These are phyloP conservation scores for Scolanthus callimorphus DNA, from an alignment of 92 coral and sea anemone genomes.

Conservation along the genomic window DNA sequence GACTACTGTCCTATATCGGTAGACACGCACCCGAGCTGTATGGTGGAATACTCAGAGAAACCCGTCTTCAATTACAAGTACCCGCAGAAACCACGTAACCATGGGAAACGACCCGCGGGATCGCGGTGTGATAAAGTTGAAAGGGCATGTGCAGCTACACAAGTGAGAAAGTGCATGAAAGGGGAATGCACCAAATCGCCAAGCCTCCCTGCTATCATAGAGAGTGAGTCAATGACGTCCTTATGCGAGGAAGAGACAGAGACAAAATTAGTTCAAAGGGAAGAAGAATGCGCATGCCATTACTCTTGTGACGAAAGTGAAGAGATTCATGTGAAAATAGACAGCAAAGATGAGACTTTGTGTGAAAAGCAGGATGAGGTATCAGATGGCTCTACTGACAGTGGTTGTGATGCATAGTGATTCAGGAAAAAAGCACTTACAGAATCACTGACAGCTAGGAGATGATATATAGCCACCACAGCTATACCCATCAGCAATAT, in stretches of 20 bases:
- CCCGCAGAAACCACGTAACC: background rate
- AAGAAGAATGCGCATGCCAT: too few relatives aligned
- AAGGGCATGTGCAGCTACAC: background rate
- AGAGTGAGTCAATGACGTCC: slow-evolving; percentile 14
- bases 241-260: slow-evolving; percentile 17
- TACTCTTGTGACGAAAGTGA: too few relatives aligned
- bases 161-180: slow-evolving; percentile 7
- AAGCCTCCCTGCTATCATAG: slow-evolving; percentile 18
- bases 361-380: too few relatives aligned
- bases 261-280: background rate
- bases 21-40: background rate
- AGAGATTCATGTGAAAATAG: too few relatives aligned
- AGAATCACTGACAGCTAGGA: too few relatives aligned
- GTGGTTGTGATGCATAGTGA: too few relatives aligned
- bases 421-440: too few relatives aligned
- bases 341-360: too few relatives aligned
- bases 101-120: too few relatives aligned
- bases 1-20: slow-evolving; percentile 10
- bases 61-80: background rate
- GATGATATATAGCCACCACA: too few relatives aligned
- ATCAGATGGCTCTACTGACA: too few relatives aligned
- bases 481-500: too few relatives aligned
- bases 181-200: slow-evolving; percentile 26
- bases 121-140: background rate
- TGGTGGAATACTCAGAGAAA: background rate